phyloP scores from a whole-genome alignment of 2,888 invertebrate species.

The Lamellibrachia columna region DNA sequence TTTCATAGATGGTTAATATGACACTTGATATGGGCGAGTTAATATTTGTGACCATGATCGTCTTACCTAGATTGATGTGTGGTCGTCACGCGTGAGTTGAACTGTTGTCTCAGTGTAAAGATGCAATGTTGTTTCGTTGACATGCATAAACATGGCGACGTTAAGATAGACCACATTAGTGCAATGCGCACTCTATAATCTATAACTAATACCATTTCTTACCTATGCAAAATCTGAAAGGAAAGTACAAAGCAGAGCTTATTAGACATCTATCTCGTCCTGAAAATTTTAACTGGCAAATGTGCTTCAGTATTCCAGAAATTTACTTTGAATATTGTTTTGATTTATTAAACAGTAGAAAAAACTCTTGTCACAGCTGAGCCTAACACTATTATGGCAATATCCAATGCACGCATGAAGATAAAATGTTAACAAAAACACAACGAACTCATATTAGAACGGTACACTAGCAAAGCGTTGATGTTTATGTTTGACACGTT shows the following conservation, averaged over 20 bases:
- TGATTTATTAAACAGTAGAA: too few relatives aligned
- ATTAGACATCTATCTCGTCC: background rate
- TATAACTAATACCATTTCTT: background rate
- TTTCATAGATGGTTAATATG: background rate
- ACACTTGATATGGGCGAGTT: background rate
- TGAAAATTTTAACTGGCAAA: background rate
- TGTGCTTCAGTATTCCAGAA: too few relatives aligned
- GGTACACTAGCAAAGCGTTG: too few relatives aligned
- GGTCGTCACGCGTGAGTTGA: background rate
- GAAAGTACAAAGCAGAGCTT: background rate
- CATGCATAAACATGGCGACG: background rate
- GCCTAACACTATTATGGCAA: too few relatives aligned
- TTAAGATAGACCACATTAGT: background rate
- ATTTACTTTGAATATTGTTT: too few relatives aligned
- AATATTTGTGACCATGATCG: background rate
- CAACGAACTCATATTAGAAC: too few relatives aligned
- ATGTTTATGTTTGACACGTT: too few relatives aligned
- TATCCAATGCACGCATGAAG: too few relatives aligned
- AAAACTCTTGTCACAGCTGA: too few relatives aligned
- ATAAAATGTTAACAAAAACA: too few relatives aligned
- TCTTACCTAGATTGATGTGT: background rate
- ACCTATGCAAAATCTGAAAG: background rate
- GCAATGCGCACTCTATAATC: background rate
- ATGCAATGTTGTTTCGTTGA: background rate
- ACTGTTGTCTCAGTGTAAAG: background rate